A percentile compares a stretch with the other conserved stretches of the same genome.
Conservation (phyloP, 2,113 vertebrate genomes). For the Danionella cerebrum region DNA sequence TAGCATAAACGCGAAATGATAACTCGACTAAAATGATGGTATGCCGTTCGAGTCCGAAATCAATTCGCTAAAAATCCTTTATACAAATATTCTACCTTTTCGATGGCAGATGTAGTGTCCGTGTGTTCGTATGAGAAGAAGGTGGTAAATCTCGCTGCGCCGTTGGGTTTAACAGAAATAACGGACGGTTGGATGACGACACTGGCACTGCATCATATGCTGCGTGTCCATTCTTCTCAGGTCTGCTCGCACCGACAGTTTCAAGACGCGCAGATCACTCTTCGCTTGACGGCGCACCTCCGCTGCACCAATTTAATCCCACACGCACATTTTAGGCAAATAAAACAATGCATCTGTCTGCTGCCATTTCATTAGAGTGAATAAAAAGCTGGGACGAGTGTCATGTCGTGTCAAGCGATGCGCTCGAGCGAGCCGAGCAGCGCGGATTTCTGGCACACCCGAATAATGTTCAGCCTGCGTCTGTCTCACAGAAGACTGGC, state of each 20-base stretch:
- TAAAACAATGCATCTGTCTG: neutral
- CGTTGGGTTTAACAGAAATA: neutral
- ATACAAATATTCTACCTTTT: neutral
- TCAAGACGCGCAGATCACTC: neutral
- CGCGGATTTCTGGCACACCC: slow-evolving; percentile 16
- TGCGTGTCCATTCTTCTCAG: slow-evolving; percentile 11
- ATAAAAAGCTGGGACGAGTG: neutral
- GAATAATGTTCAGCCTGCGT: slow-evolving; percentile 8
- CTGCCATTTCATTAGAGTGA: neutral
- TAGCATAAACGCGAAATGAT: slow-evolving; percentile 12
- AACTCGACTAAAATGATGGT: neutral
- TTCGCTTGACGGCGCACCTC: neutral
- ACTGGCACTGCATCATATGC: slow-evolving; percentile 7
- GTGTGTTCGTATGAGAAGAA: neutral
- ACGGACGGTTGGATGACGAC: slow-evolving; percentile 9
- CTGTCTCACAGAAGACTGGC: neutral
- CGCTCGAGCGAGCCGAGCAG: neutral
- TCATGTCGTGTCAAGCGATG: neutral
- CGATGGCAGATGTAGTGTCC: neutral
- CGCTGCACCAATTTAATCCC: slow-evolving; percentile 12
- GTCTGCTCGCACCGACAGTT: neutral
- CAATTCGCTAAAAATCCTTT: neutral
- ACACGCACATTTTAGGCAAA: neutral
- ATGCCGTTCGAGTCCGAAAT: neutral
- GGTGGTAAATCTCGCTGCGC: neutral